Evolutionary conservation across 2,888 invertebrate species (phyloP), one percentile per base, ranked within the genome.

Genomic region (Suillia variegata): DNA sequence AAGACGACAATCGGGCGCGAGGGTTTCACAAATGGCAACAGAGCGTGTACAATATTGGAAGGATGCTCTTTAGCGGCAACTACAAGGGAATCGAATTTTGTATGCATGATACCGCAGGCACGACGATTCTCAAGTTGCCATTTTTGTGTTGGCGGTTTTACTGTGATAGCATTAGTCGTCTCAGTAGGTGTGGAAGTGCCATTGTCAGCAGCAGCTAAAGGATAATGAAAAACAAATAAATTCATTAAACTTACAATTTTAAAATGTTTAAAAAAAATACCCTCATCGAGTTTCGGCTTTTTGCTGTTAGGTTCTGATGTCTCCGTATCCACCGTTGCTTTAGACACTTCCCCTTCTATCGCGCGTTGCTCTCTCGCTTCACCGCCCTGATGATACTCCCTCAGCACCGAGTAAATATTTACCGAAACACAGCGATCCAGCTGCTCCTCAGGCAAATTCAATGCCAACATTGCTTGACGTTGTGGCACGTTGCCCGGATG

Each of bases 1-100:
- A 90, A 97, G 26, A 98, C 87, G 0, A 94, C 93, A 77, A 98
- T 88, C 13, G 93, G 93, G 67, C 94, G 84, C 0, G 95, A 93
- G 2, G 89, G 87, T 66, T 89, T 89, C 0, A 98, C 82, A 82
- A 91, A 93, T n/a, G 87, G 85, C 24, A 93, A 73, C 20, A 98
- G 82, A 52, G 88, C 87, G 68, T 88, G 86, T 21, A 93, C 85
- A 64, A 97, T 88, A 69, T 88, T 90, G 8, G 88, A 82, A 0
- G 97, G 96, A 82, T 97, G 93, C 78, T 94, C 94, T 79, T 91
- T 94, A 58, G 90, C 88, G 1, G 90, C 88, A 63, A 98, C 87
- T 1, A 91, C 85, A 55, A 95, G 83, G 5, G 90, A 89, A 81
- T 94, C 91, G 63, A 91, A 87, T 82, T 89, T 88, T 0, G 80